Evolutionary conservation across 2,797 vertebrate species (phyloP).

Genomic region (Microtus agrestis): DNA sequence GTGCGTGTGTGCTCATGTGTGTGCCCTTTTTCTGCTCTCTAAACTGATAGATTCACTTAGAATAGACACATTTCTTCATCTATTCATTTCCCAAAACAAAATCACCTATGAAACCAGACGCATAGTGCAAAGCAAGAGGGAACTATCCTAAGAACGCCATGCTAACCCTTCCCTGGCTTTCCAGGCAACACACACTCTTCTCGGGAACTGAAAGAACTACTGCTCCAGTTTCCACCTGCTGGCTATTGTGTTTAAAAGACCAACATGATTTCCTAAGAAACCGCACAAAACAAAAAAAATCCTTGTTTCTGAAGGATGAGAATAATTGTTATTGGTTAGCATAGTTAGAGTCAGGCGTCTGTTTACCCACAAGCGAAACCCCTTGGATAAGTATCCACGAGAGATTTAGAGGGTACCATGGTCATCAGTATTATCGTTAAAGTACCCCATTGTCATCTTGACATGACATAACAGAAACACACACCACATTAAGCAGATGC

Average conservation of each 20-base stretch:
- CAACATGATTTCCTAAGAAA: conserved; percentile 56
- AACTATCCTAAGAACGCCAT: not conserved
- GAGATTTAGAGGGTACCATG: conserved; percentile 54
- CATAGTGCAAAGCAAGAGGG: not conserved
- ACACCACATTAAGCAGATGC: conserved; percentile 59
- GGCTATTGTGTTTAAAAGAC: conserved; percentile 30
- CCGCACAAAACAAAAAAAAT: conserved; percentile 37
- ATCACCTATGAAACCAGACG: conserved; percentile 30
- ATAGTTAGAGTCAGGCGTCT: conserved; percentile 58
- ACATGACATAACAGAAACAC: conserved; percentile 46
- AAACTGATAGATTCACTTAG: not conserved
- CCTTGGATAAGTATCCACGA: conserved; percentile 59
- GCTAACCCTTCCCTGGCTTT: not conserved
- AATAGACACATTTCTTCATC: not conserved
- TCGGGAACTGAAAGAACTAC: not conserved
- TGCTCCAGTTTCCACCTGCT: conserved; percentile 37
- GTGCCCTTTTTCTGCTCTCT: not conserved
- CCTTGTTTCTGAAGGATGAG: conserved; percentile 65
- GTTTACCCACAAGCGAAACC: conserved; percentile 67
- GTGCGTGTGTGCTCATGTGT: not conserved
- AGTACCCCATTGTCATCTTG: conserved; percentile 56
- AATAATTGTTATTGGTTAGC: conserved; percentile 63
- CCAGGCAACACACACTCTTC: not conserved
- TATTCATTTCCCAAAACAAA: conserved; percentile 45
- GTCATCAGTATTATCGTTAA: conserved; percentile 70